Evolutionary conservation across 2,113 vertebrate species (phyloP).

Genomic region (Micromys minutus): DNA sequence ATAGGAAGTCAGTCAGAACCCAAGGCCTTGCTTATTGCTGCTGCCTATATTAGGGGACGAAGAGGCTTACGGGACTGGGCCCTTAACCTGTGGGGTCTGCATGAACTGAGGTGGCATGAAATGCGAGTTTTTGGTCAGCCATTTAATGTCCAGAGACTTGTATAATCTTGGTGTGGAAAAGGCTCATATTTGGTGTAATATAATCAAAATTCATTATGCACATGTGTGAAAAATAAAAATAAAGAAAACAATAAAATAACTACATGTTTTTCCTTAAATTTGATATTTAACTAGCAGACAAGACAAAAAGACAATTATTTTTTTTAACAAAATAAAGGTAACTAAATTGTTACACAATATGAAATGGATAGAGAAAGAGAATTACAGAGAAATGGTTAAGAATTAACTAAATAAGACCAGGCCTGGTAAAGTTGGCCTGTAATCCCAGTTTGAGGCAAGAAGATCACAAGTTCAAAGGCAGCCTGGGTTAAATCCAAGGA

Average conservation of each 20-base stretch:
- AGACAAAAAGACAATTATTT: conserved; percentile 10
- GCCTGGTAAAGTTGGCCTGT: background rate
- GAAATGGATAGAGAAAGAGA: conserved; percentile 26
- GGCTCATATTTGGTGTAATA: background rate
- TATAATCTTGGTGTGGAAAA: background rate
- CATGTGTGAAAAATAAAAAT: background rate
- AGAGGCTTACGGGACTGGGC: background rate
- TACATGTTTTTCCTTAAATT: background rate
- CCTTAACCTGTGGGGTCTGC: background rate
- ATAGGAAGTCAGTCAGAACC: background rate
- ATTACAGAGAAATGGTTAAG: background rate
- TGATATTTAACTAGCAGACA: conserved; percentile 33
- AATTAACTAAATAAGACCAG: background rate
- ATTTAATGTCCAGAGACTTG: background rate
- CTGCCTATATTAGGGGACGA: background rate
- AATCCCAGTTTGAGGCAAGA: background rate
- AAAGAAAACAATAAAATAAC: background rate
- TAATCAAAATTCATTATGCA: background rate
- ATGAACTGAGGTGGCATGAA: background rate
- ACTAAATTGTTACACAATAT: conserved; percentile 1
- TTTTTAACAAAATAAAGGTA: background rate
- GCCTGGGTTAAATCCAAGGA: background rate
- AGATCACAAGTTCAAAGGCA: background rate
- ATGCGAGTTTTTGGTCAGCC: background rate
- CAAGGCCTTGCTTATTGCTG: background rate